Conservation (phyloP, 2,888 invertebrate species). For the Watsonalla cultraria region DNA sequence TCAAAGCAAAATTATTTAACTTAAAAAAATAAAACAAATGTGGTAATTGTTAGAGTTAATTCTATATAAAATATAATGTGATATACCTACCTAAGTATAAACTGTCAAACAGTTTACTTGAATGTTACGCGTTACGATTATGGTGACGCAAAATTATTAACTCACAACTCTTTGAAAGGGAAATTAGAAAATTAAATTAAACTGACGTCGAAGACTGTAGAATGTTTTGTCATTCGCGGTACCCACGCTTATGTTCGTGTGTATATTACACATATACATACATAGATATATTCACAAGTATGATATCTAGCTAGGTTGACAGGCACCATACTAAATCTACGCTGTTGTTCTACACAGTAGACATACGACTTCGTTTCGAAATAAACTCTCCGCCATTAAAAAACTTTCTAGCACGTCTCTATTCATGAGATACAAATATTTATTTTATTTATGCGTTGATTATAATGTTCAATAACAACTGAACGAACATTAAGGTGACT, state of each 20-base stretch:
- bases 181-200: conserved; percentile 25
- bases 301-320: conserved; percentile 30
- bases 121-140: conserved; percentile 46
- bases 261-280: conserved; percentile 10
- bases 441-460: conserved; percentile 6
- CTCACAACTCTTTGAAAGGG: conserved; percentile 56
- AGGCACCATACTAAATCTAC: conserved; percentile 60
- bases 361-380: conserved; percentile 76
- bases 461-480: background rate
- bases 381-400: conserved; percentile 58
- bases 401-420: conserved; percentile 38
- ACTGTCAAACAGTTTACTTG: conserved; percentile 64
- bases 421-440: conserved; percentile 21
- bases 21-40: conserved; percentile 61
- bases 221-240: conserved; percentile 16
- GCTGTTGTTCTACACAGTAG: conserved; percentile 77
- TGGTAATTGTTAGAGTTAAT: conserved; percentile 65
- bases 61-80: conserved; percentile 66
- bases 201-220: conserved; percentile 22
- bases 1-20: conserved; percentile 77
- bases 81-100: conserved; percentile 59
- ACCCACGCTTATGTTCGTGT: conserved; percentile 9
- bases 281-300: conserved; percentile 14
- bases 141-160: conserved; percentile 44
- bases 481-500: background rate